Evolutionary conservation across 37 sponge, comb jelly and placozoan genomes (phyloP).

Genomic region (Ianthella basta): DNA sequence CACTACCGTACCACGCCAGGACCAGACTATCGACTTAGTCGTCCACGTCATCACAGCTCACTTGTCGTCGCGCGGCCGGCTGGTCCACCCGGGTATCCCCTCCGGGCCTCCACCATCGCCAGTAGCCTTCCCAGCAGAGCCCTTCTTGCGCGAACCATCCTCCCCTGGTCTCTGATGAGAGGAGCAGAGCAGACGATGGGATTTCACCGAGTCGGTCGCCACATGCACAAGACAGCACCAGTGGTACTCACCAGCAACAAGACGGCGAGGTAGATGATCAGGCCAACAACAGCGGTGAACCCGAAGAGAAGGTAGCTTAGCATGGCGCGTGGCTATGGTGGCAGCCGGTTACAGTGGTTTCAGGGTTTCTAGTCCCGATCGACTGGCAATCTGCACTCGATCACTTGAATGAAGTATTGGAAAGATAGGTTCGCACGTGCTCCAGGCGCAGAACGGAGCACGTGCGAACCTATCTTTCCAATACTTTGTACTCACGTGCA

Average conservation of each 20-base stretch:
- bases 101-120: neutral
- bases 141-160: neutral
- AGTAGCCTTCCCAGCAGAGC: neutral
- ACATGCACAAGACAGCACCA: neutral
- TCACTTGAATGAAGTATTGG: too few species aligned
- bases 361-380: too few species aligned
- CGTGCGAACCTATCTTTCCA: too few species aligned
- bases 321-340: slow-evolving; percentile 46
- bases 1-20: too few species aligned
- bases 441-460: too few species aligned
- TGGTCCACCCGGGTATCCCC: slow-evolving; percentile 49
- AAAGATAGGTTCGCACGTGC: too few species aligned
- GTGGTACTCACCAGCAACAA: slow-evolving; percentile 4
- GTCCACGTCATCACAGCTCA: neutral
- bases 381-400: too few species aligned
- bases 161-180: too few species aligned
- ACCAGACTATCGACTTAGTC: too few species aligned
- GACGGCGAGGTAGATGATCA: slow-evolving; percentile 56
- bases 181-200: neutral
- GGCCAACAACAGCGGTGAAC: slow-evolving; percentile 64
- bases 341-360: too few species aligned
- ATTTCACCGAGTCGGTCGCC: neutral
- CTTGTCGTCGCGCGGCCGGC: slow-evolving; percentile 38
- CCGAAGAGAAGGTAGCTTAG: slow-evolving; percentile 78
- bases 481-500: too few species aligned